phyloP scores from a whole-genome alignment of 2,113 vertebrate genomes.

The Pogona vitticeps region DNA sequence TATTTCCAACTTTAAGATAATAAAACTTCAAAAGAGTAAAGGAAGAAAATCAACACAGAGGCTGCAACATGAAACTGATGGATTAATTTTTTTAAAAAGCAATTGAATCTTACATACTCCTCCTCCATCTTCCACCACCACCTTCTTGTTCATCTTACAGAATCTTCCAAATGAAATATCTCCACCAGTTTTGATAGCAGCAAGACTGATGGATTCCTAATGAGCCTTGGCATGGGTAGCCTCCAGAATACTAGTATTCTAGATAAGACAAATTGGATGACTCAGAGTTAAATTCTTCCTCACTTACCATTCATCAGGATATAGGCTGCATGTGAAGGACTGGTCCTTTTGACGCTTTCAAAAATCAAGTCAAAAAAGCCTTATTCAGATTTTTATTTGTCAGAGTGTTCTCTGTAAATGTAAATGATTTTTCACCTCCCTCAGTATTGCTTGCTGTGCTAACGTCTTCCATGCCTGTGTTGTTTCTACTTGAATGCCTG shows the following conservation, averaged over 20 bases:
- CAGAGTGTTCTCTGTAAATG: neutral
- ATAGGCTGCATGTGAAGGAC: neutral
- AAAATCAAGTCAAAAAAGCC: no score
- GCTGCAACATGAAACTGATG: no score
- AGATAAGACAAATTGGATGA: no score
- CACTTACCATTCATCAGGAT: neutral
- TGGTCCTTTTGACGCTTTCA: no score
- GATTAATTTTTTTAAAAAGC: no score
- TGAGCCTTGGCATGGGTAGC: neutral
- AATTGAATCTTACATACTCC: no score
- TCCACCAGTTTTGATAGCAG: neutral
- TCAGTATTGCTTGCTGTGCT: neutral
- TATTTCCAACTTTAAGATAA: no score
- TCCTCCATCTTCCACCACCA: no score
- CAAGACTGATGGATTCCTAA: neutral
- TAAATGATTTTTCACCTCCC: neutral
- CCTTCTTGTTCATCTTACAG: no score
- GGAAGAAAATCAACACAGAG: no score
- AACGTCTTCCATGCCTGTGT: neutral
- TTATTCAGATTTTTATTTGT: neutral
- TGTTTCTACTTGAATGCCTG: neutral
- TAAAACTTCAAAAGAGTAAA: no score
- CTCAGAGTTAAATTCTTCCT: neutral
- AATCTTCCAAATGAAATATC: neutral
- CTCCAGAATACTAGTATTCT: neutral